Base-by-base conservation (phyloP, 2,113 vertebrate species). In the Anser brachyrhynchus region DNA sequence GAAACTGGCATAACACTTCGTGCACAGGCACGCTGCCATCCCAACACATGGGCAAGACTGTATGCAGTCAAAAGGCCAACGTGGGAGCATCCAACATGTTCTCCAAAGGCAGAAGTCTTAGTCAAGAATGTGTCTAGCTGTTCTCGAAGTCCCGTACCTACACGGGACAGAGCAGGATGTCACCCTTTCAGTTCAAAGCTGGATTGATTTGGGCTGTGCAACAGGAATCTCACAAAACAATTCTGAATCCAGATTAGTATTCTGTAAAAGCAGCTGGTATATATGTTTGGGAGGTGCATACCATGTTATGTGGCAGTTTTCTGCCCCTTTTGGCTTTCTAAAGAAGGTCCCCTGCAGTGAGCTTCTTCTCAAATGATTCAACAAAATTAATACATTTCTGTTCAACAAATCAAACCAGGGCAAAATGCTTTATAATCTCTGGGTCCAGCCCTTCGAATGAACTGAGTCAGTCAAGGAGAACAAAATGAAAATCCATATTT, bases 1-100 rank as follows among this genome's bases (percentile, higher is more conserved):
- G 92, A 95, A 96, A 95, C 95, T 96, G 95, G 95, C 96, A 96
- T 67, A 93, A 71, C 89, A 74, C 77, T 96, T 89, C 49, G 77
- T 73, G 92, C 93, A 75, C 84, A 91, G 96, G 96, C 96, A 96
- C 37, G 3, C 57, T 95, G 96, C 96, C 95, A 96, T 91, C 58
- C 35, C 44, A 91, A 96, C 96, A 96, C 96, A 96, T 94, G 96
- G 96, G 91, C 92, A 89, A 93, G 81, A 82, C 80, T 79, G 17
- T 10, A 35, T 0, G 0, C 91, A 96, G 92, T 87, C 96, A 97
- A 96, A 95, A 94, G 96, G 95, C 89, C 92, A 87, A 64, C 0
- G 15, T 0, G 0, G 77, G 89, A 96, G 91, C 90, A 93, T 62
- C 84, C 91, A 95, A 61, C 46, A 39, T 39, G 81, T 91, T 92